A percentile compares a stretch with the other conserved stretches of the same genome.
These are phyloP conservation scores for Julus scanicus DNA, from an alignment of 2,888 invertebrate genomes.

Conservation along the genomic window DNA sequence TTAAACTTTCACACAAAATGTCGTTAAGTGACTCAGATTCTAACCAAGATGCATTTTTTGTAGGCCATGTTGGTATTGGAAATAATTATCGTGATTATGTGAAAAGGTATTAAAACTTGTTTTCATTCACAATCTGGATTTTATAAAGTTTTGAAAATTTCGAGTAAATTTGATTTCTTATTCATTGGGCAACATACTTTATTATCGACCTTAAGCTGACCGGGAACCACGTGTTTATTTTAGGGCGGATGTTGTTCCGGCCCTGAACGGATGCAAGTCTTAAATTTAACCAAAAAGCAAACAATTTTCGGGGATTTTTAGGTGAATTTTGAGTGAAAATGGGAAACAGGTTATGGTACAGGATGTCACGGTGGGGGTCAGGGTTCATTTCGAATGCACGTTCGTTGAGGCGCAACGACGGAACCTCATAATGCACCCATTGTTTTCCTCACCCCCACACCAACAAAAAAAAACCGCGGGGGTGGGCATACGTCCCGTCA, in stretches of 20 bases:
- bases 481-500: neutral
- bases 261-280: neutral
- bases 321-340: slow-evolving; percentile 1
- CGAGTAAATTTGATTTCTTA: neutral
- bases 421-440: slow-evolving; percentile 15
- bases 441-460: neutral
- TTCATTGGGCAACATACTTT: no score
- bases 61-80: no score
- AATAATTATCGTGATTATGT: no score
- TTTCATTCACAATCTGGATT: no score
- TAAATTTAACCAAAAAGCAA: neutral
- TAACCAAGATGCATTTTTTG: no score
- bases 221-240: neutral
- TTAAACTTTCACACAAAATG: no score
- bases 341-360: neutral
- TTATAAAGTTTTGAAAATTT: neutral
- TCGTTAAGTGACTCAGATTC: no score
- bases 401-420: slow-evolving; percentile 3
- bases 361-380: slow-evolving; percentile 28
- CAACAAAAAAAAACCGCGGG: neutral
- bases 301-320: neutral
- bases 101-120: no score
- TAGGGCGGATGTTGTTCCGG: slow-evolving; percentile 5
- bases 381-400: neutral
- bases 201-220: neutral